Base-by-base conservation (phyloP, 2,888 invertebrate genomes). In the Rhagonycha lutea region DNA sequence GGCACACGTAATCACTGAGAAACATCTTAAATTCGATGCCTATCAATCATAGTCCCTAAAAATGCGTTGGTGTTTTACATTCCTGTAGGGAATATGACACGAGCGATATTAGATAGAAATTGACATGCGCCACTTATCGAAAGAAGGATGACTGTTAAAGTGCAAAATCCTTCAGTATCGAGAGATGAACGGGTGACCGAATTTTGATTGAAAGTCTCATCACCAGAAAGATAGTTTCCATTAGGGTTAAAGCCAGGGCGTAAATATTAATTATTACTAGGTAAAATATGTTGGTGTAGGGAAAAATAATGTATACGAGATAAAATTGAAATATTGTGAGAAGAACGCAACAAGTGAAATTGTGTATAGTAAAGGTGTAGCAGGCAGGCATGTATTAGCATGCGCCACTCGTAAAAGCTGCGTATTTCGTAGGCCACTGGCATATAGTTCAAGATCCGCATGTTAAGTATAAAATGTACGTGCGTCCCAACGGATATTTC, bases 381-480 rank as follows among this genome's bases (percentile, higher is more conserved):
- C 79, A 79, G 81, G 74, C 80, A 77, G 81, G 74, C 80, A 77
- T 78, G 79, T 83, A 83, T 85, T 84, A 85, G 83, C 83, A 84
- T 84, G 84, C 84, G 82, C 81, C 81, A 82, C 82, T 80, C 84
- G 84, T 84, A 83, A 79, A 75, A 78, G 69, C 70, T 76, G 77
- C 78, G 81, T 80, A 82, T 82, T 82, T 81, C 79, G 80, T 80
- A 81, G 80, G 82, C 82, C 78, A 80, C 78, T 80, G 79, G 80
- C 82, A 81, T 80, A 80, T 79, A 76, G 85, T 82, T 84, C 83
- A 82, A 84, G 82, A 83, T 83, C 83, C 82, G 86, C 84, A 86
- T 86, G 85, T 84, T 85, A 86, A 86, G 83, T 82, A 83, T 79
- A 79, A 47, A 78, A 76, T 80, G 78, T 84, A 85, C 85, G 84